phyloP scores from a whole-genome alignment of 1,140 invertebrate species.

The Leucophenga varia region DNA sequence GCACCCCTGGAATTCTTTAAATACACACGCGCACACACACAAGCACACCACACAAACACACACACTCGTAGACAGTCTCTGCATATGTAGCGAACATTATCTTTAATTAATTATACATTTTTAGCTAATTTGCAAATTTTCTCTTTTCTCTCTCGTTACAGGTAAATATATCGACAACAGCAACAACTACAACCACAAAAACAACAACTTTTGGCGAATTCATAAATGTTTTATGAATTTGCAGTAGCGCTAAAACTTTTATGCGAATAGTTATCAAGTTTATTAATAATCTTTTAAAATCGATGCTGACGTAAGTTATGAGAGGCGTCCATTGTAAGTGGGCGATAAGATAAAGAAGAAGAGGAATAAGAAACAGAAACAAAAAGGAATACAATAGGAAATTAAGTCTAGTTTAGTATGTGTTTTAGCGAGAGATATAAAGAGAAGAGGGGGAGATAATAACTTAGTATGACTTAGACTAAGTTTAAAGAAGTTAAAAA shows the following conservation, averaged over 20 bases:
- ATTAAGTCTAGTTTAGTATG: too few species aligned
- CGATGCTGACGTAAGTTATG: conserved; percentile 17
- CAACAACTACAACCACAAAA: conserved; percentile 3
- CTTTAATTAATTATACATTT: conserved; percentile 45
- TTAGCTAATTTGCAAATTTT: conserved; percentile 46
- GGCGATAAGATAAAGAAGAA: too few species aligned
- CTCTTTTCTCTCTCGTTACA: conserved; percentile 42
- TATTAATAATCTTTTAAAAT: conserved; percentile 17
- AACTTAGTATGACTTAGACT: too few species aligned
- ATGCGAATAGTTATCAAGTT: conserved; percentile 2
- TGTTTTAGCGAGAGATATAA: too few species aligned
- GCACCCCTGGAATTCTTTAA: conserved; percentile 30
- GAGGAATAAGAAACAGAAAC: too few species aligned
- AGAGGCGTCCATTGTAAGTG: conserved; percentile 3
- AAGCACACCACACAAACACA: conserved; percentile 2
- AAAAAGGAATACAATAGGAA: too few species aligned
- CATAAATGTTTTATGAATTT: conserved; percentile 13
- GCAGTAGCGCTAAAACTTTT: conserved; percentile 5
- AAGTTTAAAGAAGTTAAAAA: too few species aligned
- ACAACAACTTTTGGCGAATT: too few species aligned
- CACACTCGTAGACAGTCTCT: conserved; percentile 2
- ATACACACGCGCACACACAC: conserved; percentile 8
- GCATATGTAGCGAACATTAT: conserved; percentile 1
- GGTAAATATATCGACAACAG: conserved; percentile 30
- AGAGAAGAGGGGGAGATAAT: too few species aligned